Percentiles rank a stretch among this genome's conserved stretches.
Conservation (phyloP, 2,797 vertebrate genomes). For the Pseudochaenichthys georgianus region DNA sequence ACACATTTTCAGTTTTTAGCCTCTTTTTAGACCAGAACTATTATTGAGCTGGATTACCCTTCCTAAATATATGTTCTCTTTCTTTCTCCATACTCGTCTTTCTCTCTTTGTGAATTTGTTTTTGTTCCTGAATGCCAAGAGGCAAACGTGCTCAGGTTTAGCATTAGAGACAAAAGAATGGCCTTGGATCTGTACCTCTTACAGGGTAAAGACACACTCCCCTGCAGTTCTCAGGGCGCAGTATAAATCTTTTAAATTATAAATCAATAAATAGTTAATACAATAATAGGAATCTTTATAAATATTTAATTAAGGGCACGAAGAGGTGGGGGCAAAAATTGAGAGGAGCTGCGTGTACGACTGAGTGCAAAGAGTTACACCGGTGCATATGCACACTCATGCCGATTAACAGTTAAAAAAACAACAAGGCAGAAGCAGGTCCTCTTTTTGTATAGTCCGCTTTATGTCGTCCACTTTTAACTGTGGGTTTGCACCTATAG, state of each 20-base stretch:
- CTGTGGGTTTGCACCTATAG: background rate
- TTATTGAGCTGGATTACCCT: conserved; percentile 82
- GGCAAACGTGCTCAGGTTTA: conserved; percentile 74
- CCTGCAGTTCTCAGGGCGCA: conserved; percentile 84
- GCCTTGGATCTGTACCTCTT: conserved; percentile 79
- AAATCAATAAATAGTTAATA: conserved; percentile 99
- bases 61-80: conserved; percentile 37
- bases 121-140: conserved; percentile 57
- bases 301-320: conserved; percentile 92
- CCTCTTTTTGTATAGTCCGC: conserved; percentile 3
- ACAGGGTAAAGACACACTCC: conserved; percentile 83
- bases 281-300: conserved; percentile 93
- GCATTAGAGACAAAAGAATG: conserved; percentile 85
- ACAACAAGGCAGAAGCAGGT: conserved; percentile 11
- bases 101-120: conserved; percentile 27
- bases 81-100: conserved; percentile 17
- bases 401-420: conserved; percentile 30
- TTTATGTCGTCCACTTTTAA: conserved; percentile 9
- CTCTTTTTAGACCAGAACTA: conserved; percentile 74
- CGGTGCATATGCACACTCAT: conserved; percentile 25
- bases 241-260: conserved; percentile 98
- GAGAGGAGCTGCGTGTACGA: conserved; percentile 28
- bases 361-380: conserved; percentile 37
- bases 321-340: conserved; percentile 45
- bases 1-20: conserved; percentile 78